Evolutionary conservation across 2,113 vertebrate genomes (phyloP), one percentile per base, ranked within the genome.

Genomic region (Salminus brasiliensis): DNA sequence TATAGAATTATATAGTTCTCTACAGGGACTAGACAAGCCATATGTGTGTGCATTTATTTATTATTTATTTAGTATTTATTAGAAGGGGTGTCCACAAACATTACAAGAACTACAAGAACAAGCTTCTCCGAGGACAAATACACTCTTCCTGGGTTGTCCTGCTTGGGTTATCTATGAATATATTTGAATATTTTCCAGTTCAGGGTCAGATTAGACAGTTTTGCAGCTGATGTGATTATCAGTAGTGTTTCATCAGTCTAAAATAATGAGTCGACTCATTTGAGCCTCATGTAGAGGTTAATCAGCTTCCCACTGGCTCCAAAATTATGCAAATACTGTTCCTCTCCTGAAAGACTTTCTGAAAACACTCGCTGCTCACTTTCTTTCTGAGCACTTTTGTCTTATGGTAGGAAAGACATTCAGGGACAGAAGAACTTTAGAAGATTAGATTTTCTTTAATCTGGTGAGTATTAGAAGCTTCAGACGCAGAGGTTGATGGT

Each of bases 191-290:
- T 53, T 66, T 41, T 72, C 52, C 52, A 45, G 68, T 70, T 83
- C 60, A 39, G n/a, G 71, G 34, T 70, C 66, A 83, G 81, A 83
- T 79, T 79, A 74, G 55, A 55, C 45, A 65, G 45, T 21, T 67
- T 74, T 29, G 34, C 63, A 29, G 29, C 13, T 6, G 30, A 73
- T 67, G 27, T 55, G 47, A 80, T 80, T 80, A 66, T 66, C 60
- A 65, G 43, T 27, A 75, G 65, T 30, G 59, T 72, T 83, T 80
- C 68, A 72, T 41, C 62, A 55, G 74, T 39, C 60, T 76, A 53
- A 76, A 62, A 74, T 62, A 78, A 82, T 60, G 63, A 72, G 47
- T 67, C 55, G 45, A 57, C 68, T 72, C 55, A n/a, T 52, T 67
- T 57, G 53, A 52, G 34, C 18, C 23, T 27, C 23, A 39, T 74